These are phyloP conservation scores for Achlya flavicornis DNA, from an alignment of 2,888 invertebrate species.

Conservation along the genomic window DNA sequence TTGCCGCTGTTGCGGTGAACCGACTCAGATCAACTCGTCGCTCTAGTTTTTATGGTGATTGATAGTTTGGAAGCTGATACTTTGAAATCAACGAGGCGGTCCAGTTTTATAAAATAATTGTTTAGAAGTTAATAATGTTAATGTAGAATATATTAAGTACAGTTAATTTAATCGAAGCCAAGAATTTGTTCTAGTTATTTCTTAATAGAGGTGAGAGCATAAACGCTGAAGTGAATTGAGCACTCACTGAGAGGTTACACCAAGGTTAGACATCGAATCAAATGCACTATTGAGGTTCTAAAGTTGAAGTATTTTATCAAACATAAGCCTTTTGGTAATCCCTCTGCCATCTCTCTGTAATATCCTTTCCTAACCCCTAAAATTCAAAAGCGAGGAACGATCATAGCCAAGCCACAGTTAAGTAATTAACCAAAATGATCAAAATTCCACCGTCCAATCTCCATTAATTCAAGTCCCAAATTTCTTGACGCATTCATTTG, in stretches of 20 bases:
- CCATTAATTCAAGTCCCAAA: conserved; percentile 27
- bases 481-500: conserved; percentile 25
- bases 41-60: conserved; percentile 40
- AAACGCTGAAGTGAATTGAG: too few relatives aligned
- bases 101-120: background rate
- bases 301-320: background rate
- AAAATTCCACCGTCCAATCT: conserved; percentile 16
- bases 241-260: background rate
- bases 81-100: conserved; percentile 12
- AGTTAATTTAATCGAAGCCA: background rate
- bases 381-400: background rate
- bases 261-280: background rate
- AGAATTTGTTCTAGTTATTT: conserved; percentile 8
- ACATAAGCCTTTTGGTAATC: background rate
- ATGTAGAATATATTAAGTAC: background rate
- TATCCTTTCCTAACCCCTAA: background rate
- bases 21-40: conserved; percentile 40
- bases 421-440: background rate
- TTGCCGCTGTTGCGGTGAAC: conserved; percentile 34
- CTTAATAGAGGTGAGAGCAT: background rate
- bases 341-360: background rate
- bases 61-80: conserved; percentile 40
- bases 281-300: background rate
- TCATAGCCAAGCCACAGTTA: background rate
- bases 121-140: background rate